Base-by-base conservation (phyloP, 1,140 invertebrate species). In the Heliconius congener region DNA sequence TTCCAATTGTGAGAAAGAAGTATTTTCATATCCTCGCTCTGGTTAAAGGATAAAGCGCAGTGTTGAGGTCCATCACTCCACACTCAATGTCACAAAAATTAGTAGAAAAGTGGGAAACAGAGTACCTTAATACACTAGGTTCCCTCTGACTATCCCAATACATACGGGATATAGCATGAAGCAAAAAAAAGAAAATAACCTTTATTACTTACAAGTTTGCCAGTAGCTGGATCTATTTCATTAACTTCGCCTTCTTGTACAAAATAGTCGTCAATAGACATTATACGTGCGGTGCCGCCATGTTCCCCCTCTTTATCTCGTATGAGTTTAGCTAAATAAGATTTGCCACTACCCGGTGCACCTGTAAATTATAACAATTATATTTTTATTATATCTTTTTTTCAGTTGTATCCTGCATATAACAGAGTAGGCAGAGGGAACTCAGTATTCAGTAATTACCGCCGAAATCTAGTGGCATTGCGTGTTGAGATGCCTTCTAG, bases 211-310 rank as follows among this genome's bases (percentile, higher is more conserved):
- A 94, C 93, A 34, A 89, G 87, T 87, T 93, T 98, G 18, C 98
- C 98, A 77, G 97, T 98, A 83, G 97, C 96, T 9, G 96, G 95
- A 88, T 98, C 98, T 46, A 95, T 96, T 82, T 97, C 96, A 87
- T 97, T 96, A 84, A 97, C 96, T 92, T 99, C 98, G 73, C 97
- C 96, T 95, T 99, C 98, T 71, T 97, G 96, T 94, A 99, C 97
- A 87, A 99, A 99, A 93, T 99, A 99, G 95, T 99, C 98, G 94
- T 99, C 98, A 66, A 99, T 96, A 82, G 98, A 98, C 75, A 99
- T 95, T 86, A 99, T 99, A 82, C 99, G 95, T 3, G 97, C 97
- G 79, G 96, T 96, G 3, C 92, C 91, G 2, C 92, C 93, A 79
- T 93, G 86, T 81, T 95, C 93, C 13, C 95, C 93, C 91, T 96